These are phyloP conservation scores for Drosophila mayaguana DNA, from an alignment of 2,888 invertebrate genomes.

Conservation along the genomic window DNA sequence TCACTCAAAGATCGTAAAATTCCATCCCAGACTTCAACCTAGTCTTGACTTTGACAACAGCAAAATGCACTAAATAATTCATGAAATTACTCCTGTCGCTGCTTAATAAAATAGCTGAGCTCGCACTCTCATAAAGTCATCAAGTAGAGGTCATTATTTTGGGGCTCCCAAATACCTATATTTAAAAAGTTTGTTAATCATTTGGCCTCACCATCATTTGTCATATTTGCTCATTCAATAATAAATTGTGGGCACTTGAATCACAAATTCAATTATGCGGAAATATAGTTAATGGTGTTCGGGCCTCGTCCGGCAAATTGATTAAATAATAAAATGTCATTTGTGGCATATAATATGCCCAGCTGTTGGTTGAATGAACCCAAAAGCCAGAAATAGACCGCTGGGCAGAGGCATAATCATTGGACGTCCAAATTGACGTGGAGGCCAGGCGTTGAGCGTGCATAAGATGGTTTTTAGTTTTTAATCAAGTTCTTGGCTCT, in stretches of 20 bases:
- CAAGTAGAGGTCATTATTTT: background rate
- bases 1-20: too few species aligned
- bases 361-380: constrained; percentile 27
- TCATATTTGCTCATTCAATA: constrained; percentile 59
- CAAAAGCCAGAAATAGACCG: constrained; percentile 14
- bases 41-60: background rate
- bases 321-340: constrained; percentile 62
- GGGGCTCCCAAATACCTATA: background rate
- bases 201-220: constrained; percentile 45
- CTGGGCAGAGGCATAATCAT: constrained; percentile 20
- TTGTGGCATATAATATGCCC: constrained; percentile 42
- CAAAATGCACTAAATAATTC: background rate
- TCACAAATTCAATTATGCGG: constrained; percentile 64
- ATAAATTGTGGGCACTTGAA: constrained; percentile 56
- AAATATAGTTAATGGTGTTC: constrained; percentile 53
- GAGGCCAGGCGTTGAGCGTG: constrained; percentile 26
- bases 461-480: constrained; percentile 50
- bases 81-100: background rate
- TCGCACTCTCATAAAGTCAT: background rate
- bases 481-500: constrained; percentile 63
- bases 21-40: too few species aligned
- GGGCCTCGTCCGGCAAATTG: constrained; percentile 42
- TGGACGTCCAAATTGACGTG: constrained; percentile 22
- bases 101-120: background rate
- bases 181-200: constrained; percentile 7